These are phyloP conservation scores for Chiloscyllium punctatum DNA, from an alignment of 2,797 vertebrate genomes.

Conservation along the genomic window DNA sequence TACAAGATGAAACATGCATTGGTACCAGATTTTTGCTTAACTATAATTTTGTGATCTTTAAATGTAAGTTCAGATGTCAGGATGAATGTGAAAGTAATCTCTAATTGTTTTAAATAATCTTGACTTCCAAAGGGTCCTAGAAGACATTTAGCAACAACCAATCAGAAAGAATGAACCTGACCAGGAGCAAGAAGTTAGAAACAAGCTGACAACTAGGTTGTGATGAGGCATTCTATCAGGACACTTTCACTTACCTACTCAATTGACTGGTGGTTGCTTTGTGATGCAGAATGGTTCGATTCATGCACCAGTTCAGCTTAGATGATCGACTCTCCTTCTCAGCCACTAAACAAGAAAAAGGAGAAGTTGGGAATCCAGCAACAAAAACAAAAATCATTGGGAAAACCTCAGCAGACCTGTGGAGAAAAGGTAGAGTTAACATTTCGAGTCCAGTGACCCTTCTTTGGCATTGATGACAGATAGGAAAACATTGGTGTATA, in stretches of 20 bases:
- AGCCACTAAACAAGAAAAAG: no score
- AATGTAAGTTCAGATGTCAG: neutral
- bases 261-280: no score
- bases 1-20: neutral
- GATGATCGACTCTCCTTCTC: no score
- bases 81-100: neutral
- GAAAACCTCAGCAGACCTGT: no score
- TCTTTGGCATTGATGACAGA: no score
- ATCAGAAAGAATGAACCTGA: neutral
- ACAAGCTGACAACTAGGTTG: neutral
- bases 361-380: no score
- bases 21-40: neutral
- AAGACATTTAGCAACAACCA: neutral
- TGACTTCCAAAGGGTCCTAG: neutral
- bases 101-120: neutral
- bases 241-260: neutral
- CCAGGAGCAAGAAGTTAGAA: neutral
- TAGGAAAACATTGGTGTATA: no score
- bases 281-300: no score
- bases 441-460: no score
- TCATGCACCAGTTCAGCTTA: no score
- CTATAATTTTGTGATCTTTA: neutral
- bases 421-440: no score
- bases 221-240: neutral
- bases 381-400: no score